phyloP scores from a whole-genome alignment of 1,140 invertebrate genomes.

The Wiebesia pumilae region DNA sequence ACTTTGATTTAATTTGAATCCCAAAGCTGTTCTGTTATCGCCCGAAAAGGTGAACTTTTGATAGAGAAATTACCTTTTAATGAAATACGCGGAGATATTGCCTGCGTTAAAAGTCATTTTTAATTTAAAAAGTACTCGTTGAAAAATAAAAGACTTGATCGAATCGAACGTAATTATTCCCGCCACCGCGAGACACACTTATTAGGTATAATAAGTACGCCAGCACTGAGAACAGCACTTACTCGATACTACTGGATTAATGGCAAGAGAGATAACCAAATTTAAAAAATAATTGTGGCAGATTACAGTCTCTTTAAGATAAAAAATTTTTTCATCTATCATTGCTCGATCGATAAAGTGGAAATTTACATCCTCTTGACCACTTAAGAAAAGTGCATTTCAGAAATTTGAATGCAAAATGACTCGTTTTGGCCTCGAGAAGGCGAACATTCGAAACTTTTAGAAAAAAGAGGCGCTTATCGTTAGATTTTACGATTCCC shows the following conservation, averaged over 20 bases:
- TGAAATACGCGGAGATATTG: not conserved
- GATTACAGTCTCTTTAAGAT: not conserved
- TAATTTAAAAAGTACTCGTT: not conserved
- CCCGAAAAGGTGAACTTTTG: not conserved
- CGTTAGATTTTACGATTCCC: conserved; percentile 41
- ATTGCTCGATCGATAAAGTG: conserved; percentile 8
- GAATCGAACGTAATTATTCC: not conserved
- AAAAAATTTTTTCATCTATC: conserved; percentile 8
- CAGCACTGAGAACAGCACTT: not conserved
- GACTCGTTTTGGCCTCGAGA: not conserved
- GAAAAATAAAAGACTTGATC: not conserved
- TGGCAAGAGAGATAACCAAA: not conserved
- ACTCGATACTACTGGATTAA: not conserved
- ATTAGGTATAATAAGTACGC: not conserved
- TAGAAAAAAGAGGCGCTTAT: conserved; percentile 1
- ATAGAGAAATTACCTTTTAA: not conserved
- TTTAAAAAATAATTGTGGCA: not conserved
- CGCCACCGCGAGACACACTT: not conserved
- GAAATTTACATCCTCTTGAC: not conserved
- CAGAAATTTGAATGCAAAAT: conserved; percentile 27
- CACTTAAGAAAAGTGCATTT: conserved; percentile 28
- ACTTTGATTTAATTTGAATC: not conserved
- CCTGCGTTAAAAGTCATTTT: not conserved
- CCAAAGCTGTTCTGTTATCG: not conserved
- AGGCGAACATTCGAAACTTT: not conserved